These are phyloP conservation scores for Pelmatolapia mariae DNA, from an alignment of 2,113 vertebrate genomes.

Conservation along the genomic window DNA sequence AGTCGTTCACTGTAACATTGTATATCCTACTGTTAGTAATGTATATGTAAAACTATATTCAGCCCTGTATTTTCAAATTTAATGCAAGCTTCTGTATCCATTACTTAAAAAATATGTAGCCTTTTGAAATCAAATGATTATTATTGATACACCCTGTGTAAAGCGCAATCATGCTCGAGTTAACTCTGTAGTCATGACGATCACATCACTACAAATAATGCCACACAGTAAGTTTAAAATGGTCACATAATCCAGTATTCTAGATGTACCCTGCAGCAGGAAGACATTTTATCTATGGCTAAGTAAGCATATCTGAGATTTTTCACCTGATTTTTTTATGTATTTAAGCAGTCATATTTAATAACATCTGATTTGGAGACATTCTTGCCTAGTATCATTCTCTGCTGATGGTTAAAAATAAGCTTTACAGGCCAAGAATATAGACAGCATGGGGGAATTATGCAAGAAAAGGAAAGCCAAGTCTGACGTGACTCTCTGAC, in stretches of 20 bases:
- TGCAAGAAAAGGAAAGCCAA: neutral
- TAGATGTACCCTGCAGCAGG: neutral
- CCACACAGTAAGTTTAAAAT: neutral
- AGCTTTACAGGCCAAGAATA: neutral
- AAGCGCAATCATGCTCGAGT: neutral
- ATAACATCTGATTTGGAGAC: neutral
- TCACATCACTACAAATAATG: neutral
- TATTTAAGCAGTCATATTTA: neutral
- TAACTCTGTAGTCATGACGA: neutral
- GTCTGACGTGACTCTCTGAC: neutral
- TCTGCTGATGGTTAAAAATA: neutral
- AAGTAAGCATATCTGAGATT: neutral
- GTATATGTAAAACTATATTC: neutral
- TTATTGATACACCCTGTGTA: neutral
- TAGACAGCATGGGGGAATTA: neutral
- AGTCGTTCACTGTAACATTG: rapidly evolving
- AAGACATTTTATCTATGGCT: neutral
- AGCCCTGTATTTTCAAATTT: neutral
- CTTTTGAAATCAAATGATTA: neutral
- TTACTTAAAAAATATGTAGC: neutral
- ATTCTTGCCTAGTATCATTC: neutral
- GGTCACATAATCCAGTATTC: neutral
- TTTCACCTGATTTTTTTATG: neutral
- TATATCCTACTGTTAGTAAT: neutral
- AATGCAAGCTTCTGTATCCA: neutral